Base-by-base conservation (phyloP, 2,797 vertebrate genomes). In the Lepidocolaptes lacrymiger region DNA sequence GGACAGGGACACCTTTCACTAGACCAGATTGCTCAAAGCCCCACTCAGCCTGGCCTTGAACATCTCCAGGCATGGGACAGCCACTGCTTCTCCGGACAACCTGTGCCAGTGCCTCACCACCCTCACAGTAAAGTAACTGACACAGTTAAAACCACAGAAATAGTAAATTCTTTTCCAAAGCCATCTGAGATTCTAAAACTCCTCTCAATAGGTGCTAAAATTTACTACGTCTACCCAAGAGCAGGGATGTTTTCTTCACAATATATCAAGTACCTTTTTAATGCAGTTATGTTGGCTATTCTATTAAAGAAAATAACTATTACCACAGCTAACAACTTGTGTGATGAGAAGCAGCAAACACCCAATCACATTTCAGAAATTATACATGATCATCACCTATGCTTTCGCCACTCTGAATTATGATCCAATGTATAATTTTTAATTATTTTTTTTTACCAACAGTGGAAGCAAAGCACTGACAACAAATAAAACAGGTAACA, bases 111-210 rank as follows among this genome's bases (percentile, higher is more conserved):
- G 39, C 34, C 46, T 48, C 52, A 34, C 13, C 34, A 59, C 7
- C 12, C 20, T 17, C 22, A 46, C 12, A 32, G 30, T 28, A 67
- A 39, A 74, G 22, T 12, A 82, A 91, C 34, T 37, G 39, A 75
- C 30, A 62, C 10, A 74, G 88, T 39, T 79, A 77, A 80, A 91
- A 36, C 54, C 34, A 73, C 1, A 51, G 44, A 91, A 93, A 81
- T 56, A 79, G 46, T 82, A 64, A 88, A 90, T 55, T 74, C 72
- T 84, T 56, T 74, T 77, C 54, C 88, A 96, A 94, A 89, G 39
- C 55, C 66, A 86, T 74, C 39, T 41, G 67, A 54, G 39, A 93
- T 77, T 51, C 92, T 73, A 55, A 92, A 88, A 73, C 24, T 59
- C 10, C 28, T 41, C 36, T 55, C 63, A 16, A 39, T 36, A 92